A percentile compares a stretch with the other conserved stretches of the same genome.
Conservation (phyloP, 2,113 vertebrate species). For the Microtus montanus region DNA sequence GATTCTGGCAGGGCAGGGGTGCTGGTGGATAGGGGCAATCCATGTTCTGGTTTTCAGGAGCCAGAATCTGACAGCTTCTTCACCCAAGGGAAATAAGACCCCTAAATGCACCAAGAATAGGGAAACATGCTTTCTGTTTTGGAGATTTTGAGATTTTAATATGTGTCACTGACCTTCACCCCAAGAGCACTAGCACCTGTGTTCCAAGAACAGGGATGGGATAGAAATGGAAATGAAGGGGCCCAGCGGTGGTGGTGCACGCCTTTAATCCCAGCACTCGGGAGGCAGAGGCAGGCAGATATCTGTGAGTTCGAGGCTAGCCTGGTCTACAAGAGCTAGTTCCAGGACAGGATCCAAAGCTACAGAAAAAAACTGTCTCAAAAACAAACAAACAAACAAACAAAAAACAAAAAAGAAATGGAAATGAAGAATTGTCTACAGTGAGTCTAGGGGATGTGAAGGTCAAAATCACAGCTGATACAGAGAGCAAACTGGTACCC, state of each 20-base stretch:
- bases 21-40: not conserved
- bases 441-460: not conserved
- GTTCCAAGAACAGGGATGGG: not conserved
- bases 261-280: too few relatives aligned
- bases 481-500: not conserved
- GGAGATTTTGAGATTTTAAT: not conserved
- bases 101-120: not conserved
- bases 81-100: not conserved
- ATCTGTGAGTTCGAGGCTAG: too few relatives aligned
- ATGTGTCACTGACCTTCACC: not conserved
- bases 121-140: not conserved
- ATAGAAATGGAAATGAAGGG: not conserved
- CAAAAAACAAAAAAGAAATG: not conserved
- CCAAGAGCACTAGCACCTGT: not conserved
- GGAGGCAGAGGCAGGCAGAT: too few relatives aligned
- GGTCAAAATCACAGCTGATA: not conserved
- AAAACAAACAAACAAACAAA: too few relatives aligned
- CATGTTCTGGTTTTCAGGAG: not conserved
- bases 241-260: too few relatives aligned
- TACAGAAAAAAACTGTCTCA: too few relatives aligned
- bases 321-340: too few relatives aligned
- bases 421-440: not conserved
- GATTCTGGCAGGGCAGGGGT: fast-evolving
- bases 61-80: not conserved
- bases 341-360: too few relatives aligned